phyloP scores from a whole-genome alignment of 1,140 invertebrate genomes.

The Radopholus similis region DNA sequence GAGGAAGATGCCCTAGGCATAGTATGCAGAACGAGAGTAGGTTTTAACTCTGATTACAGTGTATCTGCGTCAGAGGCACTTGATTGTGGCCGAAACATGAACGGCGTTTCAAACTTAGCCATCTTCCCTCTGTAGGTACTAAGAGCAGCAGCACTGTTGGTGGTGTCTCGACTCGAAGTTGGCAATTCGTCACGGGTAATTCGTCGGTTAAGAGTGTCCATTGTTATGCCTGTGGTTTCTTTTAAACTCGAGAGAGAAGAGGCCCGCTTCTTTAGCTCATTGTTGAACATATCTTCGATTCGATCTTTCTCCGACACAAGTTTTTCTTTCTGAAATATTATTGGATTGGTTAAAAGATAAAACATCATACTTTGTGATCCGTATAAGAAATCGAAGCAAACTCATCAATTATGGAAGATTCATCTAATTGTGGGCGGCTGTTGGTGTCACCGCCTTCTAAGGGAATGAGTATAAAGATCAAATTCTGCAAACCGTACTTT shows the following conservation, averaged over 20 bases:
- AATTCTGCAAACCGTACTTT: neutral
- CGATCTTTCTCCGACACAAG: neutral
- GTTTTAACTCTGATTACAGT: neutral
- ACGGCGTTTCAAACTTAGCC: slow-evolving; percentile 4
- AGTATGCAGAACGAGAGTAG: neutral
- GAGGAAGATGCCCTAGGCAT: neutral
- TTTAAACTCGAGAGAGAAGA: neutral
- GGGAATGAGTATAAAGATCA: neutral
- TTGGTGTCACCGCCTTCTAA: neutral
- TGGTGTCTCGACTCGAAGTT: neutral
- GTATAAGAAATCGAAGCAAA: neutral
- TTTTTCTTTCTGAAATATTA: neutral
- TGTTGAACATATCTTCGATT: neutral
- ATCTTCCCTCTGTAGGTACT: slow-evolving; percentile 8
- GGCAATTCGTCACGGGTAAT: neutral
- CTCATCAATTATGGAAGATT: neutral
- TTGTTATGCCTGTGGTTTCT: neutral
- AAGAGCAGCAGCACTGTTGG: neutral
- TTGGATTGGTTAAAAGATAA: neutral
- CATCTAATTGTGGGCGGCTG: neutral
- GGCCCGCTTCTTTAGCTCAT: neutral
- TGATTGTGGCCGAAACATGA: neutral
- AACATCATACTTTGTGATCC: neutral
- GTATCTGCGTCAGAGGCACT: neutral
- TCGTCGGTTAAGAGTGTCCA: neutral